These are phyloP conservation scores for Callionymus lyra DNA, from an alignment of 2,113 vertebrate genomes.

Conservation along the genomic window DNA sequence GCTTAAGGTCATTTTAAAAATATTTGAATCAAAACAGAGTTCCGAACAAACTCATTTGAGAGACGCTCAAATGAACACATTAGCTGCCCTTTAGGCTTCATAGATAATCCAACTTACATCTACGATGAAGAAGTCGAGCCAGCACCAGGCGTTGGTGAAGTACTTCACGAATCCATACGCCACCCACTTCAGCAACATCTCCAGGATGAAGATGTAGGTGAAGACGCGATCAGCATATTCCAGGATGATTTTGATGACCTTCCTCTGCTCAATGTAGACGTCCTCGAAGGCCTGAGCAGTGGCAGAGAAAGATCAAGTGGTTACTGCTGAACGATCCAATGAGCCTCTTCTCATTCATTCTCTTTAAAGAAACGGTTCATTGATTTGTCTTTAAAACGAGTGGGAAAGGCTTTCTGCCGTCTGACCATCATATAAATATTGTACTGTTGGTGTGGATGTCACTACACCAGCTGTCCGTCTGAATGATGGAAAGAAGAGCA, in stretches of 20 bases:
- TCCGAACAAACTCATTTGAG: no score
- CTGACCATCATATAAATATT: no score
- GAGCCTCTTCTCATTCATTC: neutral
- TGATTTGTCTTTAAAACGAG: no score
- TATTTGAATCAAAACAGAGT: no score
- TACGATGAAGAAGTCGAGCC: conserved; percentile 98
- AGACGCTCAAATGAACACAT: no score
- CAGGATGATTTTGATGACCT: conserved; percentile 85
- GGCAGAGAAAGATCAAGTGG: conserved; percentile 7
- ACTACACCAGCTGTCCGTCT: no score
- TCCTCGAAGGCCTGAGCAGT: conserved; percentile 88
- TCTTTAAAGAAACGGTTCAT: no score
- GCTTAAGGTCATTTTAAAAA: no score
- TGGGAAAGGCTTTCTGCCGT: no score
- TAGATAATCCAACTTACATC: conserved; percentile 78
- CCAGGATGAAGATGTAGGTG: conserved; percentile 98
- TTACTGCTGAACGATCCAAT: neutral
- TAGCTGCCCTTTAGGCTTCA: no score
- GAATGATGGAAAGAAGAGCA: no score
- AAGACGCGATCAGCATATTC: conserved; percentile 94
- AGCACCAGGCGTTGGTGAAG: conserved; percentile 98
- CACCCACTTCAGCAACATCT: conserved; percentile 97
- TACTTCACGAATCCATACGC: conserved; percentile 97
- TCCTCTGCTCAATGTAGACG: conserved; percentile 95
- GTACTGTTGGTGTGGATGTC: no score